A percentile compares a stretch with the other conserved stretches of the same genome.
phyloP scores from a whole-genome alignment of 2,113 vertebrate species.

The Crotalus viridis region DNA sequence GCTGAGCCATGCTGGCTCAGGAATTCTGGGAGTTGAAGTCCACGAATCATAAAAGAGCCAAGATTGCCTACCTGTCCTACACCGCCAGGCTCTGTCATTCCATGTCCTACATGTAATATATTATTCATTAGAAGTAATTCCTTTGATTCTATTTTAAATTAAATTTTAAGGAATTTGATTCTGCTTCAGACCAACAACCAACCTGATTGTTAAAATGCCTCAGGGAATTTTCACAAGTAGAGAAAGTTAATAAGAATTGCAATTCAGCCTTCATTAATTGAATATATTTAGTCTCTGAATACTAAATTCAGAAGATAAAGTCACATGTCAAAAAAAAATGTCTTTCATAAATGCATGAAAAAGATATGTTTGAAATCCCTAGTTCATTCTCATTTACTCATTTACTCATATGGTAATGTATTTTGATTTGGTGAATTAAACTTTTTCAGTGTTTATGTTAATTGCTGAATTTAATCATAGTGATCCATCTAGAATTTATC shows the following conservation, averaged over 20 bases:
- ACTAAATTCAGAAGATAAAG: neutral
- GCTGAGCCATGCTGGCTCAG: too few species aligned
- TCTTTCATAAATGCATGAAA: neutral
- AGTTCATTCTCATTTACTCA: neutral
- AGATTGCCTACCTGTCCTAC: too few species aligned
- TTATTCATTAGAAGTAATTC: neutral
- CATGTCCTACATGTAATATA: neutral
- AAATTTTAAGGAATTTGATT: neutral
- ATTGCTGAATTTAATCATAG: neutral
- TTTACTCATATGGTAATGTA: too few species aligned
- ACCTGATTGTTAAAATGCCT: neutral
- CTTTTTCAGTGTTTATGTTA: neutral
- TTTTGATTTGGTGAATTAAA: neutral
- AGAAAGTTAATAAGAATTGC: neutral
- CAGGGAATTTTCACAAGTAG: neutral
- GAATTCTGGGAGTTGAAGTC: too few species aligned
- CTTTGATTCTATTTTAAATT: neutral
- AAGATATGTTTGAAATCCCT: neutral
- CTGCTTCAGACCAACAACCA: neutral
- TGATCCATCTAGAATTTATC: too few species aligned
- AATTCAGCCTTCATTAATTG: neutral
- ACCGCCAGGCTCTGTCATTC: too few species aligned
- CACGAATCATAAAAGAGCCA: too few species aligned
- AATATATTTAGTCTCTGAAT: neutral
- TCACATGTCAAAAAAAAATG: neutral